A percentile compares a stretch with the other conserved stretches of the same genome.
phyloP scores from a whole-genome alignment of 2,797 vertebrate genomes.

The Anguilla anguilla region DNA sequence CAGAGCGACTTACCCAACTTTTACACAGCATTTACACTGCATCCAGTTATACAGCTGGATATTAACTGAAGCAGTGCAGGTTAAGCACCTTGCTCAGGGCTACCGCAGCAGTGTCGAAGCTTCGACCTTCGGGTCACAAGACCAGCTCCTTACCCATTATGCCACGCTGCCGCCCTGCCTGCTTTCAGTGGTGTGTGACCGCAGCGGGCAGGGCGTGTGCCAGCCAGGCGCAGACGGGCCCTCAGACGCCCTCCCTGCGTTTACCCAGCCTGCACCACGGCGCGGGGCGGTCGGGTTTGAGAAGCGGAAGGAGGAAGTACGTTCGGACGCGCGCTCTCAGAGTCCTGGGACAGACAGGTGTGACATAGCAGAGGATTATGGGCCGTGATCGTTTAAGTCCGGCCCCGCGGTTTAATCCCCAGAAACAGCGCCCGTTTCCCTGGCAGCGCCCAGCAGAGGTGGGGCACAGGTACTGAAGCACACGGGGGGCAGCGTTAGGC shows the following conservation, averaged over 20 bases:
- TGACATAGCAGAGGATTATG: neutral
- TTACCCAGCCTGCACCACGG: neutral
- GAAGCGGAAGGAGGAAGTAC: neutral
- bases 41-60: too few species aligned
- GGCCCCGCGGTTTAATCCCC: neutral
- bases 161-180: too few species aligned
- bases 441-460: neutral
- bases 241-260: neutral
- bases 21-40: too few species aligned
- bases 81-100: too few species aligned
- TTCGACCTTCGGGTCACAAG: too few species aligned
- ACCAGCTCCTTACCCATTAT: too few species aligned
- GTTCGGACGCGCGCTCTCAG: neutral
- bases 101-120: too few species aligned
- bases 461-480: neutral
- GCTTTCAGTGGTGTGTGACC: neutral
- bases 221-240: neutral
- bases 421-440: neutral
- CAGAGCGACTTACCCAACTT: too few species aligned
- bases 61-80: too few species aligned
- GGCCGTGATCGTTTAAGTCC: neutral
- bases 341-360: neutral
- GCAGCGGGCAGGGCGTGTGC: neutral
- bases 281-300: neutral
- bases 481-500: neutral